Base-by-base conservation (phyloP, 2,888 invertebrate species). In the Nudaria mundana region DNA sequence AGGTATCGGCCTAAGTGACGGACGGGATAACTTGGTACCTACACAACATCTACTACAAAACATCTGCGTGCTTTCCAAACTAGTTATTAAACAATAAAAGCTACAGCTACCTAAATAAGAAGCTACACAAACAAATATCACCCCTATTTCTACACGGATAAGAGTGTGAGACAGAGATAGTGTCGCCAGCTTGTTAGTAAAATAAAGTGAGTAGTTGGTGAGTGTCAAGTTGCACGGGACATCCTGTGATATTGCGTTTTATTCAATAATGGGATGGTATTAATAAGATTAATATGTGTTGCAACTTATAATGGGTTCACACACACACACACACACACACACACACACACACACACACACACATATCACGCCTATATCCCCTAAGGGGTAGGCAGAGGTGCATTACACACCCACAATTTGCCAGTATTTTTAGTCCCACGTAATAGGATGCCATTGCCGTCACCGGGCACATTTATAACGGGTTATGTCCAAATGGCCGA, bases 161-260 rank as follows among this genome's bases (percentile, higher is more conserved):
- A 49, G 37, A 47, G 37, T 48, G 13, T 23, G 7, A 7, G 15
- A 26, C n/a, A n/a, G 7, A 18, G 2, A 12, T n/a, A 23, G 25
- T 31, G 18, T 38, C 26, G 3, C 30, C 16, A 15, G 5, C 2
- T 33, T 25, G 16, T 3, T 13, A 30, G 42, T 40, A 47, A 39
- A 38, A 8, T 34, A 7, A 44, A 29, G 24, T 43, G 42, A 30
- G 45, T 38, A 8, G 12, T 29, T 26, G 30, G 30, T 38, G 30
- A 48, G 55, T 56, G 49, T 56, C 58, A 58, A 44, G 53, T 61
- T 62, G 45, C 60, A 54, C 18, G 48, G 46, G 48, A 56, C 63
- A 57, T 64, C 63, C 63, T 56, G 60, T 44, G 41, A 49, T 52
- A 42, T 40, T 55, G 46, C 29, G 49, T 46, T 46, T 33, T 44